phyloP scores from a whole-genome alignment of 2,888 invertebrate species.

The Bembecia ichneumoniformis region DNA sequence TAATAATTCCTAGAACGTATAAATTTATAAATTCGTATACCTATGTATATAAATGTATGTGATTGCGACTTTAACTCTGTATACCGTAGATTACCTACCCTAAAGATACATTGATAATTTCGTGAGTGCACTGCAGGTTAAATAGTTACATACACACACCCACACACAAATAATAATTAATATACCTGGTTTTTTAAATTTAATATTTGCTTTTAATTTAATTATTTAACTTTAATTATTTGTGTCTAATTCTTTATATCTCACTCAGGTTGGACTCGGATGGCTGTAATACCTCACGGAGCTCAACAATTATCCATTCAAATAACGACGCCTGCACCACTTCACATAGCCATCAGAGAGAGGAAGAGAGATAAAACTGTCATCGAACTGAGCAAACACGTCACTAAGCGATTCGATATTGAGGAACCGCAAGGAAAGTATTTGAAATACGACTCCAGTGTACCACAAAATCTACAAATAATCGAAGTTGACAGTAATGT shows the following conservation, averaged over 20 bases:
- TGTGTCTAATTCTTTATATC: not conserved
- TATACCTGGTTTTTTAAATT: no score
- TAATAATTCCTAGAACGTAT: no score
- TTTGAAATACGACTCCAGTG: conserved; percentile 55
- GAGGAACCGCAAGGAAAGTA: conserved; percentile 44
- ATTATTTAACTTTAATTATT: no score
- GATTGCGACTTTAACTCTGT: no score
- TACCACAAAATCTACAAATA: conserved; percentile 59
- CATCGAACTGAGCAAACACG: conserved; percentile 46
- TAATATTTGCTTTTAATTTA: no score
- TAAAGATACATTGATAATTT: no score
- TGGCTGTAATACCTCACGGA: conserved; percentile 53
- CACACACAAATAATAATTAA: no score
- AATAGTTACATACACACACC: no score
- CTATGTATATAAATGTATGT: no score
- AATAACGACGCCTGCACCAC: conserved; percentile 41
- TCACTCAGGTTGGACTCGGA: conserved; percentile 47
- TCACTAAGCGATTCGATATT: conserved; percentile 35
- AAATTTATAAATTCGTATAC: no score
- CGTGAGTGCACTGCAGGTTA: no score
- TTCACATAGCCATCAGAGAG: conserved; percentile 49
- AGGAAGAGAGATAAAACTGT: conserved; percentile 47
- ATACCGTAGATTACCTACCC: no score
- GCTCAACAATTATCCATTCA: conserved; percentile 51
- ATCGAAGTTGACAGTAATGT: conserved; percentile 56